A percentile compares a stretch with the other conserved stretches of the same genome.
Evolutionary conservation across 2,113 vertebrate genomes (phyloP).

Genomic region (Solea solea): DNA sequence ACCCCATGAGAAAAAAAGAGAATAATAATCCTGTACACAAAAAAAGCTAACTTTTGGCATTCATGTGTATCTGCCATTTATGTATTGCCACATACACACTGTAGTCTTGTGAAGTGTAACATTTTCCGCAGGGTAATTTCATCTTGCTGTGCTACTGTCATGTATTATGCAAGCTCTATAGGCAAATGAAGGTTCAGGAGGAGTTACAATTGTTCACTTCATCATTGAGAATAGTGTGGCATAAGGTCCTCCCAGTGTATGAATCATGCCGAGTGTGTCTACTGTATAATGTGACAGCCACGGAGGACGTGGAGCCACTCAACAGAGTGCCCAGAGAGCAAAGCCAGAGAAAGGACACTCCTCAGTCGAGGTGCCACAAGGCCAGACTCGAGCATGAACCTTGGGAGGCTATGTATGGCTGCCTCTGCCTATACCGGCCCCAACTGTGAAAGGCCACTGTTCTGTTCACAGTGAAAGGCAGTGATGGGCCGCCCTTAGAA

Average conservation of each 20-base stretch:
- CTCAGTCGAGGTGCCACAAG: conserved; percentile 63
- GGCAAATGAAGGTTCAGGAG: conserved; percentile 9
- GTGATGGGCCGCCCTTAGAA: conserved; percentile 75
- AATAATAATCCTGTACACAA: neutral
- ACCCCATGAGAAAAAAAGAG: conserved; percentile 7
- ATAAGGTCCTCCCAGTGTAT: conserved; percentile 47
- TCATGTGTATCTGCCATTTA: neutral
- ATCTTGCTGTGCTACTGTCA: neutral
- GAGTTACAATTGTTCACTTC: conserved; percentile 45
- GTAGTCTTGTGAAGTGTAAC: neutral
- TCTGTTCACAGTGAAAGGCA: conserved; percentile 79
- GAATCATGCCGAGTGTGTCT: conserved; percentile 64
- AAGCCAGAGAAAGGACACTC: conserved; percentile 62
- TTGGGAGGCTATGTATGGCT: conserved; percentile 67
- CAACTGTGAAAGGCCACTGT: conserved; percentile 77
- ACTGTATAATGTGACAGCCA: conserved; percentile 61
- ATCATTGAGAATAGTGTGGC: conserved; percentile 48
- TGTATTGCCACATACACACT: conserved; percentile 8
- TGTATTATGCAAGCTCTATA: conserved; percentile 5
- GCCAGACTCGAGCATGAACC: conserved; percentile 67
- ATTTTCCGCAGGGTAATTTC: neutral
- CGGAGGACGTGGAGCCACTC: conserved; percentile 67
- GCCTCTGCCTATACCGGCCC: conserved; percentile 67
- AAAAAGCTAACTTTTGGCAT: neutral
- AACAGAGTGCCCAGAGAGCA: conserved; percentile 54